phyloP scores from a whole-genome alignment of 2,797 vertebrate genomes.

The Sarcoramphus papa region DNA sequence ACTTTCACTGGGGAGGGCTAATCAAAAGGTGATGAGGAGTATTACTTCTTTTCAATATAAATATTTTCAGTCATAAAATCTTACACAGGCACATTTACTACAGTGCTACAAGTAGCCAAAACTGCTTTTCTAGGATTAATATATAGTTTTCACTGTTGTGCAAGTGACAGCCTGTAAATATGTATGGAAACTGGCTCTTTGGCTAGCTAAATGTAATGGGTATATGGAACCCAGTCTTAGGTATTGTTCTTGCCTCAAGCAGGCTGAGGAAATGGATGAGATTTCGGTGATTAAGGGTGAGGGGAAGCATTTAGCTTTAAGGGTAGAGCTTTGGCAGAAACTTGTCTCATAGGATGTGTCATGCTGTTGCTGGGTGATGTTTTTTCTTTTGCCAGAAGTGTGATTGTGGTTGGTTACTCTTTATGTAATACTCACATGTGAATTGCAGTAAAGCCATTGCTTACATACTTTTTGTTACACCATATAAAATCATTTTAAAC shows the following conservation, averaged over 20 bases:
- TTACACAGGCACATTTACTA: neutral
- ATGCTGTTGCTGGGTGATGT: slow-evolving; percentile 2
- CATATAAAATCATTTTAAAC: neutral
- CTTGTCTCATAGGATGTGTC: neutral
- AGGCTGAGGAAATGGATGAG: neutral
- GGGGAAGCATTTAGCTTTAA: neutral
- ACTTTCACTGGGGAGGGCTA: neutral
- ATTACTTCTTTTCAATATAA: neutral
- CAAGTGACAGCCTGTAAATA: neutral
- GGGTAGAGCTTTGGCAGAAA: neutral
- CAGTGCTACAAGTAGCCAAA: neutral
- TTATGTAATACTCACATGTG: neutral
- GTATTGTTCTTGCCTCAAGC: neutral
- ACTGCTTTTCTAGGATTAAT: neutral
- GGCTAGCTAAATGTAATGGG: neutral
- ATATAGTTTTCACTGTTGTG: neutral
- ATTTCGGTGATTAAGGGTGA: neutral
- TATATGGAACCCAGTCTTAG: neutral
- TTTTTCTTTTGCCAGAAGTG: neutral
- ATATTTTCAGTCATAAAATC: neutral
- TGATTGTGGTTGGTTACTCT: neutral
- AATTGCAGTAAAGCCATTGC: neutral
- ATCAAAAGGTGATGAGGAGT: neutral
- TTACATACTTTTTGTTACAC: neutral
- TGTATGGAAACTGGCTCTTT: neutral